Base-by-base conservation (phyloP, 2,888 invertebrate species). In the Spicauda simplicius region DNA sequence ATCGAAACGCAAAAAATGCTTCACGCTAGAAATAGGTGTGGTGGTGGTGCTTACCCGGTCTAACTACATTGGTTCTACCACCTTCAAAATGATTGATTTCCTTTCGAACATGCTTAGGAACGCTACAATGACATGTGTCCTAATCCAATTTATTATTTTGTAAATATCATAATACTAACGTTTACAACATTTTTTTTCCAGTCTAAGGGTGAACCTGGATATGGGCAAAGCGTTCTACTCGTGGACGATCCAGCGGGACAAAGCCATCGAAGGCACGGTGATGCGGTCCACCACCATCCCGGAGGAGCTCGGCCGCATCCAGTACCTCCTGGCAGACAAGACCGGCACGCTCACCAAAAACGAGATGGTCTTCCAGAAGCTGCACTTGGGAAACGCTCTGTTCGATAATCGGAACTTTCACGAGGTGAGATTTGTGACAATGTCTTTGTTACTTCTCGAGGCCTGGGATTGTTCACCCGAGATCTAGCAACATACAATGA, bases 181-280 rank as follows among this genome's bases (percentile, higher is more conserved):
- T 33, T 33, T 6, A 10, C 33, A 33, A 33, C 8, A 33, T 6
- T 6, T 33, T 8, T 1, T 6, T 59, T n/a, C 4, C 85, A 99
- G 99, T 92, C 95, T 99, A 80, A 94, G 99, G 72, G 99, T 99
- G 0, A 99, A 99, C 91, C 94, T 99, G 76, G 99, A 99, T 81
- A 98, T 99, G 97, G 99, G 99, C 0, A 99, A 99, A 91, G 97
- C 97, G 0, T 98, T 97, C 83, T 99, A 99, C 88, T 98, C 99
- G 0, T 99, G 98, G 97, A 96, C 97, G 75, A 99, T 99, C 78
- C 98, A 98, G 80, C 95, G 97, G 68, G 99, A 99, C 91, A 96
- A 97, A 64, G 95, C 97, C 76, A 99, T 99, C 74, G 96, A 96
- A 71, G 99, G 98, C 25, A 99, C 99, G 0, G 98, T 99, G 11